Evolutionary conservation across 2,888 invertebrate genomes (phyloP).

Genomic region (Euclidia mi): DNA sequence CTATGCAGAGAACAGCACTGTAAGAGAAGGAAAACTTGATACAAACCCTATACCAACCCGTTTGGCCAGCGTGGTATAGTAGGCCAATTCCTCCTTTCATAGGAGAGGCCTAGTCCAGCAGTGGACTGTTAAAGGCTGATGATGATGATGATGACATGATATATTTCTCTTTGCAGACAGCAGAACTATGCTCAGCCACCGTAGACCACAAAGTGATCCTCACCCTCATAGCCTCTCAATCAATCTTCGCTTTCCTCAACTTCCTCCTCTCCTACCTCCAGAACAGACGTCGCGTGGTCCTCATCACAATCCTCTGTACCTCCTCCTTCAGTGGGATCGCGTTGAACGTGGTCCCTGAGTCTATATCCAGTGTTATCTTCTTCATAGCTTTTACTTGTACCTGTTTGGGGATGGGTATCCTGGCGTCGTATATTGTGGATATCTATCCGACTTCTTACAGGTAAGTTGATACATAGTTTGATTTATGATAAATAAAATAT

Average conservation of each 20-base stretch:
- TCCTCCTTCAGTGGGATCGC: constrained; percentile 88
- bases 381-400: constrained; percentile 83
- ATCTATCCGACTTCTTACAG: constrained; percentile 83
- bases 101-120: no score
- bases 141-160: background rate
- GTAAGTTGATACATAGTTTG: constrained; percentile 68
- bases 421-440: constrained; percentile 85
- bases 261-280: constrained; percentile 88
- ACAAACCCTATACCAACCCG: no score
- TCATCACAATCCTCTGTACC: constrained; percentile 83
- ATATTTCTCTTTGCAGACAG: constrained; percentile 65
- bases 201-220: constrained; percentile 91
- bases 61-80: no score
- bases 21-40: no score
- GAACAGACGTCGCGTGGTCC: constrained; percentile 86
- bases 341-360: constrained; percentile 79
- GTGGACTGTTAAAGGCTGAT: no score
- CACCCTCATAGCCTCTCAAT: constrained; percentile 92
- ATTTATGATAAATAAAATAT: no score
- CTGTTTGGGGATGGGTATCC: constrained; percentile 82
- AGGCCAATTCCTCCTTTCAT: no score
- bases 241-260: constrained; percentile 91
- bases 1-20: no score
- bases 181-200: constrained; percentile 81
- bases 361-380: constrained; percentile 79